Base-by-base conservation (phyloP, 2,888 invertebrate genomes). In the Molanna angustata region DNA sequence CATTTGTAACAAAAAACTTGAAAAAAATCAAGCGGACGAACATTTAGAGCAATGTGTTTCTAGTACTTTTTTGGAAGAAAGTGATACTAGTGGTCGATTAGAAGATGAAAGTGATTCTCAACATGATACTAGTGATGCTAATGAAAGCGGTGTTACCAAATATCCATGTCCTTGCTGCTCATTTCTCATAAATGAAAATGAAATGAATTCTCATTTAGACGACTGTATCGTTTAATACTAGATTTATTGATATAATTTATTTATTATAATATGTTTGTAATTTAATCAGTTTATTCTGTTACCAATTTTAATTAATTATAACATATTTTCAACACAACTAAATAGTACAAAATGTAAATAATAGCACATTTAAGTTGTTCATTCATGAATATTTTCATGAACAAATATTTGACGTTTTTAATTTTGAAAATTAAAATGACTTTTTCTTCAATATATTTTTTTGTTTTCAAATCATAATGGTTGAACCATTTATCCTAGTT, bases 181-280 rank as follows among this genome's bases (percentile, higher is more conserved):
- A 62, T 59, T 70, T 56, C 69, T 80, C 66, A 62, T 83, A 33
- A 69, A 74, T 59, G 70, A 74, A 61, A 61, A 57, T 19, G 67
- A 72, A 19, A 85, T 85, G 82, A 80, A 80, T 63, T 59, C 63
- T 1, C 85, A 85, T 70, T 74, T 85, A 47, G 80, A 83, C 66
- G 41, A 56, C 3, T 79, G 79, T 52, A 61, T 69, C 32, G 43
- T 48, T 21, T 54, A 49, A 47, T 31, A 17, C n/a, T 11, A 20
- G n/a, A n/a, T 31, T 40, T 43, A 9, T 32, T 14, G 16, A 21
- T 9, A 16, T 51, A 13, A n/a, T n/a, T n/a, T n/a, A n/a, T n/a
- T n/a, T n/a, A n/a, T n/a, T n/a, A n/a, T n/a, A n/a, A n/a, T n/a
- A n/a, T n/a, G n/a, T n/a, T n/a, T n/a, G n/a, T n/a, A n/a, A n/a